Evolutionary conservation across 2,797 vertebrate species (phyloP).

Genomic region (Protonibea diacanthus): DNA sequence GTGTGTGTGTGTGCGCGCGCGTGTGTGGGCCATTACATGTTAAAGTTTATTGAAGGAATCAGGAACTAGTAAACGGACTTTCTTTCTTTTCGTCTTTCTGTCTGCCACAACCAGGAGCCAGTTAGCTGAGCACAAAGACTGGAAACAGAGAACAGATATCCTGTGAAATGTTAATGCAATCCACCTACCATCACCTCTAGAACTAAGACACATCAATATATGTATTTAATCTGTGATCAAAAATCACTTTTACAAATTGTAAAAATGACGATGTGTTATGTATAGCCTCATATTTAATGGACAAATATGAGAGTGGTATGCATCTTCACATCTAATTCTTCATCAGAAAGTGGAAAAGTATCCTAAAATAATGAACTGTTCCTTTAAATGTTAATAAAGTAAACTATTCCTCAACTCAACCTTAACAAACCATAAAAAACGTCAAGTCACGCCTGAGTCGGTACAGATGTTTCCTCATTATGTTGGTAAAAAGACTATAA

Average conservation of each 20-base stretch:
- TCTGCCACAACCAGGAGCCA: not conserved
- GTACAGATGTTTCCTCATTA: not conserved
- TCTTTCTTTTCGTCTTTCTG: not conserved
- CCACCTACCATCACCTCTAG: not conserved
- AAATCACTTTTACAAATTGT: too few relatives aligned
- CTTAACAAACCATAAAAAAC: too few relatives aligned
- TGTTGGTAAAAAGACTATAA: not conserved
- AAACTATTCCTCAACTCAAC: too few relatives aligned
- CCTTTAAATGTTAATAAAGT: not conserved
- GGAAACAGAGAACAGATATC: not conserved
- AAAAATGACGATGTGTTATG: not conserved
- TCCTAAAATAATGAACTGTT: too few relatives aligned
- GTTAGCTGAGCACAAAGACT: not conserved
- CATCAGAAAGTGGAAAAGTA: too few relatives aligned
- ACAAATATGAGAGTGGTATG: not conserved
- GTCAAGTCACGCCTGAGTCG: not conserved
- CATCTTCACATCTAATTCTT: not conserved
- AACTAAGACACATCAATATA: too few relatives aligned
- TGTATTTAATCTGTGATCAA: too few relatives aligned
- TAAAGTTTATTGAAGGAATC: not conserved
- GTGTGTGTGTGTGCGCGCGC: not conserved
- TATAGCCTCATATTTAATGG: not conserved
- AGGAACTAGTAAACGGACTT: too few relatives aligned
- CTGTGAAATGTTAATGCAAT: not conserved
- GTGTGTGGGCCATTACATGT: not conserved